Conservation (phyloP, 2,113 vertebrate species). For the Motacilla tschutschensis region DNA sequence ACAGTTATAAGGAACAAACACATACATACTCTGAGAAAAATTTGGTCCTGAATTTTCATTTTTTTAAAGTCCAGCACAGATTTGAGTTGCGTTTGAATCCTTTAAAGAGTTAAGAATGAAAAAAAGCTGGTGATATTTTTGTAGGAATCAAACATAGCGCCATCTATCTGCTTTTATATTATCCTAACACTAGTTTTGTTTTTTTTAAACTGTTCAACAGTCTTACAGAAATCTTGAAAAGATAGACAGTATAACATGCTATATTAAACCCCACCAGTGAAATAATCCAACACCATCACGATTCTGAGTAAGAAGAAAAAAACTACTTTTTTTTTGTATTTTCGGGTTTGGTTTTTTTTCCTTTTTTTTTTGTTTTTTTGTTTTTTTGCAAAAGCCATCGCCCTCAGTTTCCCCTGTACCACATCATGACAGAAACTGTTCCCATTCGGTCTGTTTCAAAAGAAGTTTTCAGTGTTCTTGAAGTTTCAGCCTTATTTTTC, state of each 20-base stretch:
- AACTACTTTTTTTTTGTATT: constrained; percentile 54
- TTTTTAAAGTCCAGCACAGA: constrained; percentile 96
- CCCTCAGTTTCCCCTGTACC: constrained; percentile 77
- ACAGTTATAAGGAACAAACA: constrained; percentile 82
- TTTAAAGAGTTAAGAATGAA: constrained; percentile 93
- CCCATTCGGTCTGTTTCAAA: constrained; percentile 50
- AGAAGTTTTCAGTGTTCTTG: constrained; percentile 70
- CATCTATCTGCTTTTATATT: constrained; percentile 93
- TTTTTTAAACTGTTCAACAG: constrained; percentile 88
- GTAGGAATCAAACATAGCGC: constrained; percentile 96
- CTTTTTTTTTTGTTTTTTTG: not conserved
- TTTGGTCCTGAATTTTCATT: constrained; percentile 95
- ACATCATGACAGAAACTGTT: constrained; percentile 80
- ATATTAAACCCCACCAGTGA: constrained; percentile 90
- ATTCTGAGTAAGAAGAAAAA: constrained; percentile 88
- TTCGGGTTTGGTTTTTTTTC: constrained; percentile 20
- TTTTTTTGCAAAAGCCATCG: constrained; percentile 57
- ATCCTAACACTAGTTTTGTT: constrained; percentile 86
- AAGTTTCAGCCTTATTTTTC: constrained; percentile 75
- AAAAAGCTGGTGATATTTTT: constrained; percentile 96
- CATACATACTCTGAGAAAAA: constrained; percentile 88
- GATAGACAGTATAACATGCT: constrained; percentile 95
- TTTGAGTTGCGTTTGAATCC: constrained; percentile 98
- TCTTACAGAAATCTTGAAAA: constrained; percentile 94
- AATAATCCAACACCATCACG: constrained; percentile 88